phyloP scores from a whole-genome alignment of 2,113 vertebrate species.

The Oncorhynchus masou region DNA sequence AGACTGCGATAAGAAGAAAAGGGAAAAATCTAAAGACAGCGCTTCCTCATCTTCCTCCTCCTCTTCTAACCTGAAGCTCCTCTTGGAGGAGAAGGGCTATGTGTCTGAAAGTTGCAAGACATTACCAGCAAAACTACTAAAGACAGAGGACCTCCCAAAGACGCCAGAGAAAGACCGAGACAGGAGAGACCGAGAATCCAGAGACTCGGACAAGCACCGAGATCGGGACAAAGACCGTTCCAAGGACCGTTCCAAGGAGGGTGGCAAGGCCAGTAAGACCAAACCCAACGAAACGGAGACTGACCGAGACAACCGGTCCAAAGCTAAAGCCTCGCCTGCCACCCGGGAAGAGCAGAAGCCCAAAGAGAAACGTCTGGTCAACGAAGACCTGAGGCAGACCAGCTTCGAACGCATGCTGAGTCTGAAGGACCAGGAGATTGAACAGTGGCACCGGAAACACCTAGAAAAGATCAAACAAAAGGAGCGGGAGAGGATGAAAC shows the following conservation, averaged over 20 bases:
- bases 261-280: constrained; percentile 70
- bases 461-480: constrained; percentile 99
- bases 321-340: constrained; percentile 54
- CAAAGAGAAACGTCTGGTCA: constrained; percentile 95
- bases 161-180: constrained; percentile 90
- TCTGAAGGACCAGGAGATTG: constrained; percentile 95
- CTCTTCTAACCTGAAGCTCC: constrained; percentile 77
- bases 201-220: constrained; percentile 86
- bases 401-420: constrained; percentile 99
- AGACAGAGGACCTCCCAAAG: constrained; percentile 85
- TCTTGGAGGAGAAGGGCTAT: constrained; percentile 82
- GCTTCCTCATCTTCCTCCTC: constrained; percentile 53
- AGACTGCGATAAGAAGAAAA: constrained; percentile 85
- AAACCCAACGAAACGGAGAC: constrained; percentile 73
- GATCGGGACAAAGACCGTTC: constrained; percentile 88
- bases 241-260: constrained; percentile 73
- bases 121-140: constrained; percentile 70
- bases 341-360: constrained; percentile 75
- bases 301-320: constrained; percentile 86
- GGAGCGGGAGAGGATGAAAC: constrained; percentile 90
- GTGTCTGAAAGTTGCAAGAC: constrained; percentile 77
- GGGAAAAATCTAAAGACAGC: constrained; percentile 84
- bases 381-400: constrained; percentile 97
- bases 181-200: constrained; percentile 80
- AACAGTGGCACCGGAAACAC: constrained; percentile 97